Evolutionary conservation across 2,113 vertebrate species (phyloP).

Genomic region (Gymnorhina tibicen): DNA sequence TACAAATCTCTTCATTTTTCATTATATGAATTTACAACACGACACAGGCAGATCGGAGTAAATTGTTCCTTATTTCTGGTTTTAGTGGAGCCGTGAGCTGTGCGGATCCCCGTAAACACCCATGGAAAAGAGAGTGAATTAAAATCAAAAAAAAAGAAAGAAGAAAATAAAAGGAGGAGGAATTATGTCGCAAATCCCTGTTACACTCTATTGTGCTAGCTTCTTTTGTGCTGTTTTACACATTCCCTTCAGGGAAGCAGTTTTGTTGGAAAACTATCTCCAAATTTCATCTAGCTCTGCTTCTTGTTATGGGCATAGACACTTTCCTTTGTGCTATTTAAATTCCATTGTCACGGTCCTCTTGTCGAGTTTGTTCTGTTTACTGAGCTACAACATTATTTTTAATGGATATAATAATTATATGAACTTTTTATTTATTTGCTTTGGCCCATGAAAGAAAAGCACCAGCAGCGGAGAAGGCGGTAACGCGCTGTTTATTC

Average conservation of each 20-base stretch:
- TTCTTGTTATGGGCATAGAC: background rate
- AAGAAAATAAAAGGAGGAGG: background rate
- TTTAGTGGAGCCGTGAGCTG: background rate
- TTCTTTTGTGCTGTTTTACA: constrained; percentile 33
- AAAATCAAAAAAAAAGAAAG: background rate
- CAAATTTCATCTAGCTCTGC: background rate
- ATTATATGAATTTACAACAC: background rate
- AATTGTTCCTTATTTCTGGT: constrained; percentile 22
- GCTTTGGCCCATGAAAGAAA: constrained; percentile 13
- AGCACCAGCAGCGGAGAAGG: background rate
- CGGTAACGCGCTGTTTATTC: background rate
- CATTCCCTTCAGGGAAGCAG: constrained; percentile 39
- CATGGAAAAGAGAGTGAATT: background rate
- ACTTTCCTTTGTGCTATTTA: constrained; percentile 43
- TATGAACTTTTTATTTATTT: constrained; percentile 37
- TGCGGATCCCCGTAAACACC: background rate
- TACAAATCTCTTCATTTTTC: constrained; percentile 32
- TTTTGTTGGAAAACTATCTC: constrained; percentile 49
- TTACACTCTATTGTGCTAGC: background rate
- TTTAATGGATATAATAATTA: constrained; percentile 39
- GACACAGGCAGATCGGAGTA: background rate
- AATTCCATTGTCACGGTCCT: background rate
- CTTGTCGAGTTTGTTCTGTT: background rate
- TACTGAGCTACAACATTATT: background rate
- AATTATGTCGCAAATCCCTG: constrained; percentile 15